phyloP scores from a whole-genome alignment of 2,888 invertebrate genomes.

The Acleris literana region DNA sequence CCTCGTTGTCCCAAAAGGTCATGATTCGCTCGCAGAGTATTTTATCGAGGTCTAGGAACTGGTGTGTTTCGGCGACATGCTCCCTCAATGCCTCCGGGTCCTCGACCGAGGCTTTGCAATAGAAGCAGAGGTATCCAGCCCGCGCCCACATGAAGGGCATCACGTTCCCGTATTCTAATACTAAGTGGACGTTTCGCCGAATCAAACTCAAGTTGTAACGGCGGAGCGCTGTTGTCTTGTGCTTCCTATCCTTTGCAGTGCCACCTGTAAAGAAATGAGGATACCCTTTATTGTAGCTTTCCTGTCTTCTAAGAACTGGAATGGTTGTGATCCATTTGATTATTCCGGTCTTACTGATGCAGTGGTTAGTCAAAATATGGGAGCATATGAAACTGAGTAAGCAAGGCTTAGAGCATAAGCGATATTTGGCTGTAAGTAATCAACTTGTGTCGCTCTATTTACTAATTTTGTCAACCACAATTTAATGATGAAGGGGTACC shows the following conservation, averaged over 20 bases:
- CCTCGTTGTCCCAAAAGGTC: conserved; percentile 29
- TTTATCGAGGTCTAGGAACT: conserved; percentile 24
- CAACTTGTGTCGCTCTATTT: too few species aligned
- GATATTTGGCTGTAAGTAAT: too few species aligned
- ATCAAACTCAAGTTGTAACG: conserved; percentile 27
- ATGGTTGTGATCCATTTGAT: background rate
- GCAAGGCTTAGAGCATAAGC: too few species aligned
- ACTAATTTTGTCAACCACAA: too few species aligned
- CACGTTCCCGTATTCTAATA: conserved; percentile 37
- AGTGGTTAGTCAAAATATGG: background rate
- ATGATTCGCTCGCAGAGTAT: conserved; percentile 25
- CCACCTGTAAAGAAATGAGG: conserved; percentile 33
- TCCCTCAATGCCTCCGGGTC: conserved; percentile 25
- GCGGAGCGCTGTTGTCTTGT: conserved; percentile 22
- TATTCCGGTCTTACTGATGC: background rate
- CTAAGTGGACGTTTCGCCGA: conserved; percentile 30
- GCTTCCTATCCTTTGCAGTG: conserved; percentile 25
- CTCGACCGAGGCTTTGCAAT: conserved; percentile 27
- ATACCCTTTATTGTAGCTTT: conserved; percentile 32
- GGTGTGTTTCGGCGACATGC: conserved; percentile 26
- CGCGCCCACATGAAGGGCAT: conserved; percentile 37
- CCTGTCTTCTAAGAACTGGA: conserved; percentile 14
- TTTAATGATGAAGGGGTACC: too few species aligned
- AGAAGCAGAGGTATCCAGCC: conserved; percentile 35
- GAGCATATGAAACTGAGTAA: too few species aligned